Percentiles rank a stretch among this genome's conserved stretches.
Evolutionary conservation across 2,888 invertebrate genomes (phyloP).

Genomic region (Leucania comma): DNA sequence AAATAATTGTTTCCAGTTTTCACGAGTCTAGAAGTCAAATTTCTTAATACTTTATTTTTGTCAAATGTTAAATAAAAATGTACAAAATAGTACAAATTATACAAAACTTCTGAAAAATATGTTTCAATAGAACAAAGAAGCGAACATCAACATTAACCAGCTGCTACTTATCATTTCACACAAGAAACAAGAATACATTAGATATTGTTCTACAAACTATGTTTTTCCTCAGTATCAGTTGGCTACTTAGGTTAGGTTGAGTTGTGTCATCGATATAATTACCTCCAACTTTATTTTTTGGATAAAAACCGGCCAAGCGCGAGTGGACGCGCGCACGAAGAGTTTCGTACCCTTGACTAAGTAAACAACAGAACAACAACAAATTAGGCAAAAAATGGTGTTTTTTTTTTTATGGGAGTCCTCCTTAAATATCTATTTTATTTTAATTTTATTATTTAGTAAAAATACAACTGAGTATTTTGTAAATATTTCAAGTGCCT

Average conservation of each 20-base stretch:
- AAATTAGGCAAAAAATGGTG: too few species aligned
- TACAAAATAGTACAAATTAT: not conserved
- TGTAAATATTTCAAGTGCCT: too few species aligned
- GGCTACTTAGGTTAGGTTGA: not conserved
- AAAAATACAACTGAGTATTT: too few species aligned
- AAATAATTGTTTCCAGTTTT: too few species aligned
- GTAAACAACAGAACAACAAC: too few species aligned
- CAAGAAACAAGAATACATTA: constrained; percentile 4
- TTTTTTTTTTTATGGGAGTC: too few species aligned
- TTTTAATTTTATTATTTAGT: too few species aligned
- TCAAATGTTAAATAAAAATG: not conserved
- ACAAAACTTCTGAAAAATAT: not conserved
- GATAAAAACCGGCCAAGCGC: too few species aligned
- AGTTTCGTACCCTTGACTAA: too few species aligned
- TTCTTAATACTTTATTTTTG: not conserved
- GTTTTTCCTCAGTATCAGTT: not conserved
- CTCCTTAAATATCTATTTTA: too few species aligned
- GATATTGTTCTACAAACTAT: constrained; percentile 1
- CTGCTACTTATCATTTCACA: constrained; percentile 23
- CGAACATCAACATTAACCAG: constrained; percentile 6
- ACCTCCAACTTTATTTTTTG: not conserved
- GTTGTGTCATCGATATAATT: not conserved
- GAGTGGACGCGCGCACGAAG: too few species aligned
- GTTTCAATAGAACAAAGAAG: constrained; percentile 1
- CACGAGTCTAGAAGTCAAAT: too few species aligned